Base-by-base conservation (phyloP, 2,797 vertebrate species). In the Salmo trutta region DNA sequence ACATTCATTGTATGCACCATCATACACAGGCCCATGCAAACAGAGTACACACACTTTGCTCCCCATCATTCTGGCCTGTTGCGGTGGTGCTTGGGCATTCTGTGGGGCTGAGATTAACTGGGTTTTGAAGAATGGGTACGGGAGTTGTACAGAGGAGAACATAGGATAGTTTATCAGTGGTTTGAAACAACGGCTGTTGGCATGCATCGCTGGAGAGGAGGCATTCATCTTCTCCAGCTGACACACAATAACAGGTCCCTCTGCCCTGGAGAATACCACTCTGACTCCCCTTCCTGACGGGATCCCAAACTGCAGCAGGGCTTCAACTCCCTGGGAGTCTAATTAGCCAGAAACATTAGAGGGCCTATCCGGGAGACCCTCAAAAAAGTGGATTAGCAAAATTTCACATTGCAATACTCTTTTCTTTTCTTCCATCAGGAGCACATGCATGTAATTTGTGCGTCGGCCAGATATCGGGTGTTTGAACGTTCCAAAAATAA, bases 101-200 rank as follows among this genome's bases (percentile, higher is more conserved):
- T 62, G 62, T 64, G 65, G 56, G 71, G 70, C 66, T 24, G 21
- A 73, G 80, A 75, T 77, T 77, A 77, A 77, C 80, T 62, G 70
- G 68, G 77, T 73, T 78, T 75, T 64, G 67, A 76, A 41, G 66
- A 74, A 76, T 71, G 56, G 78, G 36, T n/a, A 41, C 2, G 29
- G 65, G 14, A 6, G 33, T 21, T 47, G 75, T 64, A 65, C 33
- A 59, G 21, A 62, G 64, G 52, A 65, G 75, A 74, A 71, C 69
- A 64, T 66, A 75, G 79, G 75, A 83, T 87, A 83, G 72, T 88
- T 90, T 83, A 88, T 90, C 88, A 88, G 81, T 68, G 84, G 82
- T 82, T 81, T 86, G 83, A 79, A 88, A 82, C 83, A 84, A 82
- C 75, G 75, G 71, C 24, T 77, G 84, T 77, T 78, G 85, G 84